phyloP scores from a whole-genome alignment of 2,113 vertebrate species.

The Engraulis encrasicolus region DNA sequence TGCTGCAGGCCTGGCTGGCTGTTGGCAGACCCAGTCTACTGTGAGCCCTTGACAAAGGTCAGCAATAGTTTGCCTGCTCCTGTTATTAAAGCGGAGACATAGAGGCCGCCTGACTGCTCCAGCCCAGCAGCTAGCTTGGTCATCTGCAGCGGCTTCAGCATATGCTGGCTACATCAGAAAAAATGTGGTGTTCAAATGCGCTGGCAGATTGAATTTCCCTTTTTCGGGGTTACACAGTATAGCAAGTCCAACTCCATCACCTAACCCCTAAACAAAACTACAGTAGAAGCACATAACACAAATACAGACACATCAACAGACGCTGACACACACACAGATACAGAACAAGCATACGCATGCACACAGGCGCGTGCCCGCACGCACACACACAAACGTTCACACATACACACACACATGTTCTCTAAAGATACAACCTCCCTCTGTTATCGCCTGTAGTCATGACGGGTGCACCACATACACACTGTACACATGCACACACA shows the following conservation, averaged over 20 bases:
- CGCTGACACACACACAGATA: too few species aligned
- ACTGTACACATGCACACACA: not conserved
- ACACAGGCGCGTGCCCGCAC: too few species aligned
- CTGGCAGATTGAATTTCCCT: conserved; percentile 92
- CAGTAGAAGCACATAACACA: too few species aligned
- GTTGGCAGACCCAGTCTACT: conserved; percentile 76
- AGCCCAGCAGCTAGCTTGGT: conserved; percentile 93
- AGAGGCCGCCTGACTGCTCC: conserved; percentile 81
- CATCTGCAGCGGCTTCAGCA: conserved; percentile 89
- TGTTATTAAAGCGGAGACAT: conserved; percentile 87
- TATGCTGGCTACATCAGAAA: conserved; percentile 96
- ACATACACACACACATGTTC: conserved; percentile 7
- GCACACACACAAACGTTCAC: too few species aligned
- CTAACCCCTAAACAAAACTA: not conserved
- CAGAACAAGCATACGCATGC: too few species aligned
- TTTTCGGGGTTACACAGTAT: conserved; percentile 87
- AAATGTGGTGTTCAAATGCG: conserved; percentile 90
- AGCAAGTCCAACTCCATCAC: conserved; percentile 79
- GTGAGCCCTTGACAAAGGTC: conserved; percentile 95
- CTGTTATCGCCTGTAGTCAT: conserved; percentile 69
- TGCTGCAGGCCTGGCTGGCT: conserved; percentile 56
- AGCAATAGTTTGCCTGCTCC: conserved; percentile 84
- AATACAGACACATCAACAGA: too few species aligned
- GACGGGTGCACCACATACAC: too few species aligned
- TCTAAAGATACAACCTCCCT: too few species aligned